These are phyloP conservation scores for Leucopternis melanops DNA, from an alignment of 2,113 vertebrate species.

Conservation along the genomic window DNA sequence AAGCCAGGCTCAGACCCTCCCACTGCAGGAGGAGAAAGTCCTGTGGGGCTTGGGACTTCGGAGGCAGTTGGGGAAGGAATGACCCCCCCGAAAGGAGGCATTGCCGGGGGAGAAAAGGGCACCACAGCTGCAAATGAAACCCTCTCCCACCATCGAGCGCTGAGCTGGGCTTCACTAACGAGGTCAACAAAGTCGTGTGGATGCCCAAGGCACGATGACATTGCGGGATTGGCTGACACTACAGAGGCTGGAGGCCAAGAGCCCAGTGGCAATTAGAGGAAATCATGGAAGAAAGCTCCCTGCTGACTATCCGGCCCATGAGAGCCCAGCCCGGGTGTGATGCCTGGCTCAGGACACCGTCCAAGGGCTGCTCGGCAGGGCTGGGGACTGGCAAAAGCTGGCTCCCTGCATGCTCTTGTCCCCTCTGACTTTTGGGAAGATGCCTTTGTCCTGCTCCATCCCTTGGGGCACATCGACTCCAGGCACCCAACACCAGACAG, in stretches of 20 bases:
- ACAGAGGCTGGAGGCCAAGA: neutral
- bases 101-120: neutral
- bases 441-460: neutral
- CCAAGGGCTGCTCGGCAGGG: neutral
- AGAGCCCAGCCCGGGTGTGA: neutral
- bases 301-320: neutral
- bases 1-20: neutral
- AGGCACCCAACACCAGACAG: neutral
- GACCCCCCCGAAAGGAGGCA: neutral
- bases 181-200: neutral
- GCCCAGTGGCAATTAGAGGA: neutral
- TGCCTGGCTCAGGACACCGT: neutral
- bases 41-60: fast-evolving
- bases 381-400: neutral
- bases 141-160: neutral
- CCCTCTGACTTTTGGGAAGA: neutral
- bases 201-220: neutral
- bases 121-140: neutral
- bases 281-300: neutral
- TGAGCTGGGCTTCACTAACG: neutral
- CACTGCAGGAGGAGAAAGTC: neutral
- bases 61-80: neutral
- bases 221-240: neutral
- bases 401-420: neutral
- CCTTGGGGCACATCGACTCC: neutral